These are phyloP conservation scores for Nomia melanderi DNA, from an alignment of 1,140 invertebrate species.

Conservation along the genomic window DNA sequence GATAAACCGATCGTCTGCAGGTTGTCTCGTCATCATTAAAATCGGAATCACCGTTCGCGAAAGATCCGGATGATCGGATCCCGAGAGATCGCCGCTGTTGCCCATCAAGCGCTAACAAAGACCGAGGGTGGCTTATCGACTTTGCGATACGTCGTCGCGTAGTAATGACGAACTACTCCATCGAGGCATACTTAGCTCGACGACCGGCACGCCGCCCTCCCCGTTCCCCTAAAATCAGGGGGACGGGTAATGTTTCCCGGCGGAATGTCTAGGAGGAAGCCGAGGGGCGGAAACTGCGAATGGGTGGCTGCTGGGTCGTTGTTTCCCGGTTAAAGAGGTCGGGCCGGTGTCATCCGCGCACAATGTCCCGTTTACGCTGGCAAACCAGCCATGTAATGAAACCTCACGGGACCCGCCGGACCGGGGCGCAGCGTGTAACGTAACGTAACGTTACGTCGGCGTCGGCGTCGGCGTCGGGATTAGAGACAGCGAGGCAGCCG, in stretches of 20 bases:
- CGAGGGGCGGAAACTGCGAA: conserved; percentile 12
- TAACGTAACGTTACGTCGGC: conserved; percentile 25
- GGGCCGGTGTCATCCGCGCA: conserved; percentile 46
- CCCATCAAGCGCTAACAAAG: background rate
- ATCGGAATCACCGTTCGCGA: too few species aligned
- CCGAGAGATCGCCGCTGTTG: background rate
- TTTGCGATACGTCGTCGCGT: conserved; percentile 21
- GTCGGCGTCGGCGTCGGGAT: too few species aligned
- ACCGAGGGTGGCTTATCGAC: conserved; percentile 22
- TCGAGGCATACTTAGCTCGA: conserved; percentile 25
- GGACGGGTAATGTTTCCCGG: conserved; percentile 9
- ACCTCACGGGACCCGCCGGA: conserved; percentile 68
- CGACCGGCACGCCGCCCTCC: conserved; percentile 7
- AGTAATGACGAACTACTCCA: conserved; percentile 39
- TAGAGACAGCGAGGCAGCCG: conserved; percentile 25
- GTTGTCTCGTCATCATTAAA: too few species aligned
- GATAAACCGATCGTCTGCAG: too few species aligned
- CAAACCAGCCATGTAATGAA: conserved; percentile 79
- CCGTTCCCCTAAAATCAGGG: background rate
- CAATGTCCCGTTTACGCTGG: conserved; percentile 75
- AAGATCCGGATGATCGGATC: conserved; percentile 8
- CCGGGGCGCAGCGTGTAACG: background rate
- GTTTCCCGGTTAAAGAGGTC: conserved; percentile 47
- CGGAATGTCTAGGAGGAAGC: conserved; percentile 15
- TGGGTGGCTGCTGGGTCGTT: conserved; percentile 28